phyloP scores from a whole-genome alignment of 2,888 invertebrate species.

The Sesia apiformis region DNA sequence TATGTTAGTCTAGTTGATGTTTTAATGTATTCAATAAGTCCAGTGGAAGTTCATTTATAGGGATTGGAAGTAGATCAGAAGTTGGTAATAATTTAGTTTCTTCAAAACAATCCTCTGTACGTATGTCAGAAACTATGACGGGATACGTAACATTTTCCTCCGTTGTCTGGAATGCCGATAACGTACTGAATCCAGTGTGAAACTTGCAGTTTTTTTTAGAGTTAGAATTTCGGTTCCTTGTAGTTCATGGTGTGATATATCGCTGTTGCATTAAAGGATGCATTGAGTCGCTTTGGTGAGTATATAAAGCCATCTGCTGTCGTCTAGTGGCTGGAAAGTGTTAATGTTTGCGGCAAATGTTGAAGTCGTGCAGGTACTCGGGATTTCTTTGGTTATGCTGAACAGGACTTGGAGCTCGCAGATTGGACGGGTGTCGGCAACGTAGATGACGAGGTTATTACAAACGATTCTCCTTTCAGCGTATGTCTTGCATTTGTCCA shows the following conservation, averaged over 20 bases:
- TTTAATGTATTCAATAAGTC: slow-evolving; percentile 1
- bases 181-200: slow-evolving; percentile 2
- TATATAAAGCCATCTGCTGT: slow-evolving; percentile 1
- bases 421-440: not conserved
- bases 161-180: not conserved
- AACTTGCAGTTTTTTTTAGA: slow-evolving; percentile 1
- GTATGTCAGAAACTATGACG: slow-evolving; percentile 1
- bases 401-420: slow-evolving; percentile 3
- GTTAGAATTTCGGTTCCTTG: slow-evolving; percentile 1
- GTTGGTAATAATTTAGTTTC: not conserved
- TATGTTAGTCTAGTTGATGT: not conserved
- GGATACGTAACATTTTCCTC: slow-evolving; percentile 2
- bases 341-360: slow-evolving; percentile 3
- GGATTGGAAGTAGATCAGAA: not conserved
- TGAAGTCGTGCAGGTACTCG: not conserved
- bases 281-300: slow-evolving; percentile 1
- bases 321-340: not conserved
- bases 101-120: slow-evolving; percentile 1
- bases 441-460: slow-evolving; percentile 1
- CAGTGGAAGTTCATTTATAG: not conserved
- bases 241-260: slow-evolving; percentile 1
- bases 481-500: slow-evolving; percentile 12
- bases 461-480: not conserved
- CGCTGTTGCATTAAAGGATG: not conserved
- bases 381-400: not conserved